Percentiles rank a stretch among this genome's conserved stretches.
phyloP scores from a whole-genome alignment of 2,797 vertebrate genomes.

The Sebastes paucispinis region DNA sequence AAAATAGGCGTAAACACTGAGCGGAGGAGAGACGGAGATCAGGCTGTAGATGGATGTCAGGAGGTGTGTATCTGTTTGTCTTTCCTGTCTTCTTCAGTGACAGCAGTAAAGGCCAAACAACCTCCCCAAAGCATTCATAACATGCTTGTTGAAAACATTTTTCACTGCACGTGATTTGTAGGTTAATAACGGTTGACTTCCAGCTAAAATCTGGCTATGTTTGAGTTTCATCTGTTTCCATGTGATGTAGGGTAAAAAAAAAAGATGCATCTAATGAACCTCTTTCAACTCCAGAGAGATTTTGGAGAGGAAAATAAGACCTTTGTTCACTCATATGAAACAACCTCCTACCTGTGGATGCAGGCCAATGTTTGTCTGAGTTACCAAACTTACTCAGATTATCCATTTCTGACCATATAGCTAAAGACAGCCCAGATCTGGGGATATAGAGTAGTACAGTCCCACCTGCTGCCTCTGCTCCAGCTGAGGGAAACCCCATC shows the following conservation, averaged over 20 bases:
- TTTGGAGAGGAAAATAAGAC: background rate
- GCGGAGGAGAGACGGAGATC: conserved; percentile 66
- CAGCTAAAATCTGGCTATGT: background rate
- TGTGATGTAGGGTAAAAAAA: background rate
- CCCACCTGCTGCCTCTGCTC: conserved; percentile 59
- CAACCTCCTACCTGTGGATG: background rate
- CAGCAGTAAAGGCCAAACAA: background rate
- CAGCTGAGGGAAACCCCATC: conserved; percentile 42
- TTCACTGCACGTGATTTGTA: background rate
- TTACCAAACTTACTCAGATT: background rate
- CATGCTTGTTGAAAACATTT: background rate
- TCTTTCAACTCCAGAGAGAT: background rate
- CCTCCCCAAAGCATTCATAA: background rate
- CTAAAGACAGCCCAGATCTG: background rate
- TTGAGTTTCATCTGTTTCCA: background rate
- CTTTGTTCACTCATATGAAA: background rate
- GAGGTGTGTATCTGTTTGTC: background rate
- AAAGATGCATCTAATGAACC: background rate
- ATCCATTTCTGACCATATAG: background rate
- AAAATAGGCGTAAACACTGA: background rate
- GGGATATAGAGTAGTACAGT: background rate
- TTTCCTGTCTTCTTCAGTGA: background rate
- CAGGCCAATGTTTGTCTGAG: background rate
- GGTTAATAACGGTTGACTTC: background rate
- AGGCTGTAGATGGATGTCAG: background rate